These are phyloP conservation scores for Conops quadrifasciatus DNA, from an alignment of 2,888 invertebrate species.

Conservation along the genomic window DNA sequence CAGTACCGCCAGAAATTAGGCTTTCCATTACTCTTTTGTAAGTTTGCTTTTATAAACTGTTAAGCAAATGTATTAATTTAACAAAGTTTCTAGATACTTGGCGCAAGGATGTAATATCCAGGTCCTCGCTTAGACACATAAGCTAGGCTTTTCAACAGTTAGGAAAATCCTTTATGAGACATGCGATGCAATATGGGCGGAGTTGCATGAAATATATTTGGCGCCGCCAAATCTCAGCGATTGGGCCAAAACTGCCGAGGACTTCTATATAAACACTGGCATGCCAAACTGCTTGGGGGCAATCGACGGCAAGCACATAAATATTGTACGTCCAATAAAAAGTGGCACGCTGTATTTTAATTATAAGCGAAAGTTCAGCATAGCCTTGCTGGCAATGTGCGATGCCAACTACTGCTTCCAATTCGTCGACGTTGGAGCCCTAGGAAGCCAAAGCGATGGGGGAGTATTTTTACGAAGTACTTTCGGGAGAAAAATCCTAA, in stretches of 20 bases:
- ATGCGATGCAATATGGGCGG: constrained; percentile 11
- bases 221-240: background rate
- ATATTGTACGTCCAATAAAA: constrained; percentile 1
- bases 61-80: background rate
- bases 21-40: constrained; percentile 4
- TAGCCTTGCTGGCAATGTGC: background rate
- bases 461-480: background rate
- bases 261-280: too few relatives aligned
- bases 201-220: constrained; percentile 11
- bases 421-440: too few relatives aligned
- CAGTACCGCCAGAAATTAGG: constrained; percentile 9
- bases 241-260: background rate
- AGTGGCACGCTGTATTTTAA: constrained; percentile 6
- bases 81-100: background rate
- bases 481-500: constrained; percentile 1
- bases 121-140: background rate
- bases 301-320: constrained; percentile 9
- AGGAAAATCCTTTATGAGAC: constrained; percentile 1
- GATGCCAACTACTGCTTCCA: background rate
- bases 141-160: constrained; percentile 14
- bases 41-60: background rate
- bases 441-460: background rate
- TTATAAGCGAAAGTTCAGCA: background rate
- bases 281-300: constrained; percentile 17
- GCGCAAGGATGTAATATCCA: too few relatives aligned